Conservation (phyloP, 2,888 invertebrate species). For the Sepioteuthis lessoniana region DNA sequence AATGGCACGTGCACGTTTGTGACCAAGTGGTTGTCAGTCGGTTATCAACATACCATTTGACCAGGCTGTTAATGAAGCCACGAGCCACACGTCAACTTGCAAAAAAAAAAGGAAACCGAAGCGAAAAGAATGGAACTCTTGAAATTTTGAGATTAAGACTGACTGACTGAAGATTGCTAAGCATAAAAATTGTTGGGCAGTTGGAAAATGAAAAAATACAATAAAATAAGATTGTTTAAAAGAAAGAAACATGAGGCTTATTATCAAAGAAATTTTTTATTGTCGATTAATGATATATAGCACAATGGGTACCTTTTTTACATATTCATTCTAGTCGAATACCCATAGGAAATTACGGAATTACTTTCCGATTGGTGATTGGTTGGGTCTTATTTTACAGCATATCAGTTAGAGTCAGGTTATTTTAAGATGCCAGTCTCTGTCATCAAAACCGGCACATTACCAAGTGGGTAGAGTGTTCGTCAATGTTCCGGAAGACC, state of each 20-base stretch:
- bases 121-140: neutral
- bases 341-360: too few species aligned
- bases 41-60: constrained; percentile 33
- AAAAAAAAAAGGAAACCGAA: neutral
- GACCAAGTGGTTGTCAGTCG: neutral
- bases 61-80: constrained; percentile 33
- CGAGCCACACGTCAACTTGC: neutral
- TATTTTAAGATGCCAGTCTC: too few species aligned
- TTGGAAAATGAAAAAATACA: neutral
- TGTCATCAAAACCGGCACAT: too few species aligned
- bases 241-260: neutral
- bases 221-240: neutral
- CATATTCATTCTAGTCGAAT: too few species aligned
- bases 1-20: neutral
- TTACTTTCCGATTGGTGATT: too few species aligned
- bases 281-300: too few species aligned
- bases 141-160: neutral
- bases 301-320: too few species aligned
- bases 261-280: too few species aligned
- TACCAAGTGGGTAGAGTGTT: too few species aligned
- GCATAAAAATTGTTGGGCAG: neutral
- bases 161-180: neutral
- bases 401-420: too few species aligned
- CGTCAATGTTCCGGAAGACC: too few species aligned
- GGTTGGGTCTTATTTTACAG: too few species aligned